Conservation (phyloP, 2,113 vertebrate genomes). For the Oreotrochilus melanogaster region DNA sequence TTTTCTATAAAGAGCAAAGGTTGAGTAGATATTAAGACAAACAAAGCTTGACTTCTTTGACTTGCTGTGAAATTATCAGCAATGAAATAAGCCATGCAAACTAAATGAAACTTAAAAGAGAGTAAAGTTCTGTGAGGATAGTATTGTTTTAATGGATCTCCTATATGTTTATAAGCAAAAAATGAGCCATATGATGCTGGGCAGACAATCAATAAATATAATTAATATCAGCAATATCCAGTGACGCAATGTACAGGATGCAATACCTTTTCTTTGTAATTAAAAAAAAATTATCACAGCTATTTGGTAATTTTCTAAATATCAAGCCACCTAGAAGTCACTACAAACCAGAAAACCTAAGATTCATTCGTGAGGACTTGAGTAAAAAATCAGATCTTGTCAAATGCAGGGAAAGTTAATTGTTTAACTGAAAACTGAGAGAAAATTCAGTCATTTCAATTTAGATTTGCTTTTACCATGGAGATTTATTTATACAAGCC, state of each 20-base stretch:
- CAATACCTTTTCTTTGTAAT: neutral
- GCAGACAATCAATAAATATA: neutral
- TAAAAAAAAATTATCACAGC: neutral
- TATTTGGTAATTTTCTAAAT: neutral
- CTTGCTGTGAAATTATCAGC: neutral
- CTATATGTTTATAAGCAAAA: neutral
- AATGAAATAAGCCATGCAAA: neutral
- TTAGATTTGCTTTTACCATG: neutral
- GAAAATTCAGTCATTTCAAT: neutral
- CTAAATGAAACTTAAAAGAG: neutral
- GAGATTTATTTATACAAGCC: neutral
- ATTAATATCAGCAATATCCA: neutral
- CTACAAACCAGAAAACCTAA: neutral
- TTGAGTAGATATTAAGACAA: neutral
- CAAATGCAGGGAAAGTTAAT: neutral
- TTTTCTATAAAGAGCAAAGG: neutral
- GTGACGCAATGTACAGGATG: neutral
- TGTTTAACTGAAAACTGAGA: neutral
- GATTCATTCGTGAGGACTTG: neutral
- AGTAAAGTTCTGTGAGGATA: neutral
- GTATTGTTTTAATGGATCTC: neutral
- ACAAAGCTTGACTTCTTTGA: neutral
- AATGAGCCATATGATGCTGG: neutral
- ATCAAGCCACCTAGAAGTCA: neutral
- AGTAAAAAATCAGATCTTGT: neutral